Evolutionary conservation across 2,113 vertebrate species (phyloP).

Genomic region (Petrocephalus microphthalmus): DNA sequence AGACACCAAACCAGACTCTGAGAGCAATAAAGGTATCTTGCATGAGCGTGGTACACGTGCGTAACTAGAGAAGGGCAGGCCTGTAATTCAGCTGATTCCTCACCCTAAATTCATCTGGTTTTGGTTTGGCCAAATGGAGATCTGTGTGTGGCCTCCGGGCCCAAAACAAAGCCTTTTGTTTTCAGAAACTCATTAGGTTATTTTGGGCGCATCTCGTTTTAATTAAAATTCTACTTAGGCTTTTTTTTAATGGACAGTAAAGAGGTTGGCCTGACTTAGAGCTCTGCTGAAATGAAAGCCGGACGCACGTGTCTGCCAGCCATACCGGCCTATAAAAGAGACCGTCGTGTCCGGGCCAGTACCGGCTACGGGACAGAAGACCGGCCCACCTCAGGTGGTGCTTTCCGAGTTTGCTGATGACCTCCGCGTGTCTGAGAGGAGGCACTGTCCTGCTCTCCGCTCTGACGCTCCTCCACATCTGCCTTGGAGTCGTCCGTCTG

Average conservation of each 20-base stretch:
- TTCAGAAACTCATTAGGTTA: background rate
- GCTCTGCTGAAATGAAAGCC: background rate
- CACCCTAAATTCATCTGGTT: background rate
- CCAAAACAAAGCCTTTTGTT: background rate
- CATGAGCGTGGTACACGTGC: no score
- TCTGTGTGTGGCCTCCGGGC: background rate
- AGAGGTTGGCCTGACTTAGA: background rate
- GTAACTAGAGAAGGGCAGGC: background rate
- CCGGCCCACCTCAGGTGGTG: background rate
- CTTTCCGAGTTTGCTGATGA: background rate
- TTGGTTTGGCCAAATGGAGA: background rate
- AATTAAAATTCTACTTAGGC: background rate
- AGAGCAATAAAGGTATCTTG: constrained; percentile 59
- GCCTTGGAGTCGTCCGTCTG: background rate
- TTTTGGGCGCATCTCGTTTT: background rate
- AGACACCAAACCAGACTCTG: constrained; percentile 51
- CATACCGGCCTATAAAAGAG: background rate
- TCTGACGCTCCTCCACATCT: background rate
- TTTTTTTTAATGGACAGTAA: constrained; percentile 2
- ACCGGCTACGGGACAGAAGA: background rate
- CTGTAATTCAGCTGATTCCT: background rate
- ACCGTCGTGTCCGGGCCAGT: background rate
- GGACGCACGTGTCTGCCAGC: background rate
- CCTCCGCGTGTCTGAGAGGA: background rate
- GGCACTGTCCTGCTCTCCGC: background rate